phyloP scores from a whole-genome alignment of 2,797 vertebrate species.

The Acridotheres tristis region DNA sequence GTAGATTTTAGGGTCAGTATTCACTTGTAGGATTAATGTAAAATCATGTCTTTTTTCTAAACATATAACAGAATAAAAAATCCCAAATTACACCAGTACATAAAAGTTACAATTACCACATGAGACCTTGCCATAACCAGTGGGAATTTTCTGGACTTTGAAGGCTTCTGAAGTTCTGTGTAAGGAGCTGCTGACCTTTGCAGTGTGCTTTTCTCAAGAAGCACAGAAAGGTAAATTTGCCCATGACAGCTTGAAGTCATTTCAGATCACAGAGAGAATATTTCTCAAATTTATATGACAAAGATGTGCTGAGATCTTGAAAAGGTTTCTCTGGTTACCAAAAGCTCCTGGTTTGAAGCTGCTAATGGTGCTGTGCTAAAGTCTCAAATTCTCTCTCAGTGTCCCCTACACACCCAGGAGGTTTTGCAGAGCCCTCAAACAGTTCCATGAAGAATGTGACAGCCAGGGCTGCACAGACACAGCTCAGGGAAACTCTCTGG shows the following conservation, averaged over 20 bases:
- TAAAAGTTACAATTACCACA: not conserved
- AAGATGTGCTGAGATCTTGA: not conserved
- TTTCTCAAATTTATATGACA: not conserved
- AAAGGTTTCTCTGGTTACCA: not conserved
- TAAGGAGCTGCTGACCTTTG: not conserved
- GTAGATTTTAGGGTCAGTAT: not conserved
- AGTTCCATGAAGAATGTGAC: not conserved
- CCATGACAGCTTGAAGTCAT: not conserved
- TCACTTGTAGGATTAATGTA: not conserved
- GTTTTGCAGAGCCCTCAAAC: not conserved
- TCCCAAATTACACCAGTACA: not conserved
- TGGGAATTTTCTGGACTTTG: not conserved
- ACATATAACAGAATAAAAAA: not conserved
- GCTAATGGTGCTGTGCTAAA: not conserved
- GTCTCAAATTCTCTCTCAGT: not conserved
- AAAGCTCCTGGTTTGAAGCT: not conserved
- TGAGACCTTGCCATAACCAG: not conserved
- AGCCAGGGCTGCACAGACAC: not conserved
- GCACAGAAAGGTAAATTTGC: not conserved
- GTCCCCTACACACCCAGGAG: not conserved
- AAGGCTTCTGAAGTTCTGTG: not conserved
- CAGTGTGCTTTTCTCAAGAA: not conserved
- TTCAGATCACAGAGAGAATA: not conserved
- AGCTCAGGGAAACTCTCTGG: not conserved
- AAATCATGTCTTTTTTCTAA: not conserved